Conservation (phyloP, 2,797 vertebrate species). For the Galago senegalensis region DNA sequence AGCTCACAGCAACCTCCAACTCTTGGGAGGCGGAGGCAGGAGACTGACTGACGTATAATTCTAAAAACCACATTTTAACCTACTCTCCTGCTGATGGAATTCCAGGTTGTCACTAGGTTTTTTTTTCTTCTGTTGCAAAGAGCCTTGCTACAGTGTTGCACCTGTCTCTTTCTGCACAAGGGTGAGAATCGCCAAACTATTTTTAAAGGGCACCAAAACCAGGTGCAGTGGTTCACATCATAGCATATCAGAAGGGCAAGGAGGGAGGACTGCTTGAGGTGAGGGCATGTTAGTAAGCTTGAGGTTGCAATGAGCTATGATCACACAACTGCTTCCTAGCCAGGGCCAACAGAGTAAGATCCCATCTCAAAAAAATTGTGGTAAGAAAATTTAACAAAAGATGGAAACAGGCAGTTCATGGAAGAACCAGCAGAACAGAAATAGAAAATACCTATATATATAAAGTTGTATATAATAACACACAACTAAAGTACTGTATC, state of each 20-base stretch:
- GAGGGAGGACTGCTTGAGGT: too few relatives aligned
- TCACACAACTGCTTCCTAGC: too few relatives aligned
- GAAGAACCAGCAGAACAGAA: neutral
- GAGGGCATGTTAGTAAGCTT: too few relatives aligned
- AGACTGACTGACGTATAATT: neutral
- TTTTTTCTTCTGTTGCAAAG: neutral
- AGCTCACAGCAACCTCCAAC: too few relatives aligned
- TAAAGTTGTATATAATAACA: neutral
- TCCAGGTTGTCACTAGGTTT: neutral
- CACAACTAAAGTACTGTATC: neutral
- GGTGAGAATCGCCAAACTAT: neutral
- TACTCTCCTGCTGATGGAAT: neutral
- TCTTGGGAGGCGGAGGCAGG: too few relatives aligned
- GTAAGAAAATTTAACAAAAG: neutral
- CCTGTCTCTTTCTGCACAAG: neutral
- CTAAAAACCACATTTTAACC: neutral
- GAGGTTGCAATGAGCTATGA: too few relatives aligned
- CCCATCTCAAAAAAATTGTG: too few relatives aligned
- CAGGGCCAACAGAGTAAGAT: too few relatives aligned
- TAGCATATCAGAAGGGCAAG: too few relatives aligned
- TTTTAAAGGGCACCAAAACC: neutral
- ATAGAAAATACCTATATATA: neutral
- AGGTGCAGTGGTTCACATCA: too few relatives aligned
- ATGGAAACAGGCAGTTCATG: neutral
- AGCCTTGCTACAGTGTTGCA: neutral